Base-by-base conservation (phyloP, 2,797 vertebrate genomes). In the Mastacembelus armatus region DNA sequence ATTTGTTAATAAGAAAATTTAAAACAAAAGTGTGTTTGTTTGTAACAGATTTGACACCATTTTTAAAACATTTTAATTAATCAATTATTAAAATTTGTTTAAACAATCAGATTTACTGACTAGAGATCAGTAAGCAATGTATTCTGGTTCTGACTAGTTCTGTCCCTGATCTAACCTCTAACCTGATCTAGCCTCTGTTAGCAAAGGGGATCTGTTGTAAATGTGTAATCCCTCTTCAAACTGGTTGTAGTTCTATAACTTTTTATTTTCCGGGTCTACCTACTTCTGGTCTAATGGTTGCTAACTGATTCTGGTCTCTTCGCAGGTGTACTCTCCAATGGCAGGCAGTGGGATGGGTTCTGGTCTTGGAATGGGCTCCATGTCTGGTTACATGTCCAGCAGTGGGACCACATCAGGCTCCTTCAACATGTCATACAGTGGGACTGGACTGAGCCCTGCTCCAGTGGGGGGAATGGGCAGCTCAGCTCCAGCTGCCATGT, bases 351-450 rank as follows among this genome's bases (percentile, higher is more conserved):
- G 95, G 77, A 97, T 98, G 96, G 96, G 96, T 71, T 92, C 96
- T 32, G 95, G 96, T 73, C 89, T 98, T 39, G 93, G 95, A 65
- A 97, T 98, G 97, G 95, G 95, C 74, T 94, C 93, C 77, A 97
- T 98, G 96, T 96, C 96, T 52, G 93, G 94, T 80, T 99, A 99
- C 89, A 97, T 99, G 97, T 48, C 86, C 2, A 55, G 72, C 65
- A 55, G 71, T 1, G 85, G 83, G 4, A 70, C 83, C 47, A 65
- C 86, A 0, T 63, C 87, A 0, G 68, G 81, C 2, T 87, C 86
- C 44, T 89, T 89, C 74, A 91, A 89, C 71, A 81, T 87, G 86
- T 79, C 88, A 0, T 98, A 96, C 91, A 92, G 93, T 62, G 95
- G 97, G 77, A 96, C 96, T 82, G 93, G 94, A 75, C 95, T 98